Conservation (phyloP, 2,888 invertebrate genomes). For the Opisthograptis luteolata region DNA sequence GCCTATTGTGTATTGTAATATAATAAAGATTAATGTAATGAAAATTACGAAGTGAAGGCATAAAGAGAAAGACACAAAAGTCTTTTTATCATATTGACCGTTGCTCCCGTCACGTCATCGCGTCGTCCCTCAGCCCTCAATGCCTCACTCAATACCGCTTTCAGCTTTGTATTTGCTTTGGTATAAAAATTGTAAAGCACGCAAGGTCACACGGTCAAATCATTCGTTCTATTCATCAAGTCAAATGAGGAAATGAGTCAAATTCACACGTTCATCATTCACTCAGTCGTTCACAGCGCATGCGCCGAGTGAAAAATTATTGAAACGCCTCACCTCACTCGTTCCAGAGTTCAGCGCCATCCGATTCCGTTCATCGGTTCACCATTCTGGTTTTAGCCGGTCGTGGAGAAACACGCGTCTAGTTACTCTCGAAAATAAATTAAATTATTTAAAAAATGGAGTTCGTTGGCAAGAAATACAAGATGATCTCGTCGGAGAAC, state of each 20-base stretch:
- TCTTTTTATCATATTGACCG: slow-evolving; percentile 10
- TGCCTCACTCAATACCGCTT: no score
- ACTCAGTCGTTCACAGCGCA: slow-evolving; percentile 43
- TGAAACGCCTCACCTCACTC: background rate
- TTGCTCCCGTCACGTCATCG: slow-evolving; percentile 16
- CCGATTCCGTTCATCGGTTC: slow-evolving; percentile 28
- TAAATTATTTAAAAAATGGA: slow-evolving; percentile 64
- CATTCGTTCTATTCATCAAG: slow-evolving; percentile 41
- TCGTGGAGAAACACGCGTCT: slow-evolving; percentile 43
- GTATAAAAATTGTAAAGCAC: no score
- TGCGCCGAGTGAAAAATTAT: slow-evolving; percentile 1
- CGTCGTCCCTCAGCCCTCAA: slow-evolving; percentile 8
- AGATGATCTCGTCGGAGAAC: slow-evolving; percentile 90
- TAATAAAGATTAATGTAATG: slow-evolving; percentile 1
- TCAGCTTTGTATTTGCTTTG: no score
- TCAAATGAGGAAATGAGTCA: no score
- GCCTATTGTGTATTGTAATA: background rate
- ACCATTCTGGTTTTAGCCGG: slow-evolving; percentile 59
- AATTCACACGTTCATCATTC: slow-evolving; percentile 40
- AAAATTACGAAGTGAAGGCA: no score
- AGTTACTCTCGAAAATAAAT: slow-evolving; percentile 35
- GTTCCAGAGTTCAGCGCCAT: background rate
- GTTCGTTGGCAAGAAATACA: slow-evolving; percentile 90
- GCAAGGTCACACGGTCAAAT: slow-evolving; percentile 21
- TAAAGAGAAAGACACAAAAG: slow-evolving; percentile 6